phyloP scores from a whole-genome alignment of 1,140 invertebrate species.

The Holcopasites calliopsidis region DNA sequence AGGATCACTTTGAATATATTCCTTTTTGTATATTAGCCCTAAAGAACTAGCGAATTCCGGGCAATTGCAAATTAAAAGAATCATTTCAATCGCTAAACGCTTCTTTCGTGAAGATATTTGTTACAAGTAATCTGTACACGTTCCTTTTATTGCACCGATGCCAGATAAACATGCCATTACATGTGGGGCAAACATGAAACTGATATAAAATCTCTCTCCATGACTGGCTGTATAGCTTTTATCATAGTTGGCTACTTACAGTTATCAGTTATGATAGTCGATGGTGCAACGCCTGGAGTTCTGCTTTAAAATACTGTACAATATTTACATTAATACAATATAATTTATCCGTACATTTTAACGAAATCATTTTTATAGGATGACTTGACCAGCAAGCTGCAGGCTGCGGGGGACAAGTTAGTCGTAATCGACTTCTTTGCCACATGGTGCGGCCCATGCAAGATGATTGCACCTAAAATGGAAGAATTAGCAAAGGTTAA shows the following conservation, averaged over 20 bases:
- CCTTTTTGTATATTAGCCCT: too few relatives aligned
- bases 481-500: constrained; percentile 84
- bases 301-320: background rate
- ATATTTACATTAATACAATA: background rate
- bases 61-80: too few relatives aligned
- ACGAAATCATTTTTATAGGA: constrained; percentile 78
- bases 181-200: too few relatives aligned
- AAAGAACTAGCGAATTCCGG: too few relatives aligned
- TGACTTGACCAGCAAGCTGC: constrained; percentile 87
- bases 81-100: too few relatives aligned
- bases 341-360: too few relatives aligned
- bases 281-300: background rate
- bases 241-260: background rate
- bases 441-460: constrained; percentile 96
- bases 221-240: background rate
- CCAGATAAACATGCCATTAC: too few relatives aligned
- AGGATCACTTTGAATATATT: too few relatives aligned
- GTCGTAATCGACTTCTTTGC: constrained; percentile 95
- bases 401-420: constrained; percentile 89
- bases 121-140: too few relatives aligned
- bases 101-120: background rate
- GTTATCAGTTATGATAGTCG: background rate
- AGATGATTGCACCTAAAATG: constrained; percentile 91
- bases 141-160: too few relatives aligned
- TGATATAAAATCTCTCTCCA: background rate